Base-by-base conservation (phyloP, 2,797 vertebrate genomes). In the Eulemur rubriventer region DNA sequence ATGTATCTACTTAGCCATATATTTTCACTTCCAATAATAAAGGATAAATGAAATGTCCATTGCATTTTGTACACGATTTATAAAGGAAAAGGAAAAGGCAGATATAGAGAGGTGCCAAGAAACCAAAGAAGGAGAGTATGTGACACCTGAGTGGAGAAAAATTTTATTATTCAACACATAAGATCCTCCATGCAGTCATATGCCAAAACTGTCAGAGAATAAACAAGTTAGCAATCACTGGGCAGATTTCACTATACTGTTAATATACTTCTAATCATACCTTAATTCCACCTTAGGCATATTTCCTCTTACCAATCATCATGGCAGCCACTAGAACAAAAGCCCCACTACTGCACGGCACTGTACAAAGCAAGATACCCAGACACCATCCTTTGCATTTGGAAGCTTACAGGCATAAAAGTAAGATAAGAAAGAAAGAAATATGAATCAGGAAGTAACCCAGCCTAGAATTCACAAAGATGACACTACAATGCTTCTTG, bases 21-120 rank as follows among this genome's bases (percentile, higher is more conserved):
- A 76, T 63, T 95, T 96, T 93, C 84, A 93, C 22, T 89, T 94
- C 35, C 30, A 90, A 55, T 50, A n/a, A 84, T 43, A 80, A 86
- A 91, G 35, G 11, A 87, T 50, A 90, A 95, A 84, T 72, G 48
- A 91, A 90, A 91, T 67, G 35, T 50, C 55, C n/a, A 89, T 7
- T 81, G 59, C 13, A 88, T 88, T 24, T 57, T 57, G 55, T 57
- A 57, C 43, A 93, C 41, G 94, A n/a, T 80, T 83, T 61, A 6
- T 41, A 85, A 96, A 57, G 10, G 65, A 80, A 87, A 88, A 93
- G 48, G 3, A 73, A 96, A 97, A 76, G 91, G 7, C 26, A 94
- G 48, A 85, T 67, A n/a, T 22, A 69, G 5, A 73, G 28, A 75
- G 61, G 41, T 73, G 59, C 30, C 90, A 48, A 67, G 10, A 96